These are phyloP conservation scores for Dasypogon diadema DNA, from an alignment of 2,888 invertebrate genomes.

Conservation along the genomic window DNA sequence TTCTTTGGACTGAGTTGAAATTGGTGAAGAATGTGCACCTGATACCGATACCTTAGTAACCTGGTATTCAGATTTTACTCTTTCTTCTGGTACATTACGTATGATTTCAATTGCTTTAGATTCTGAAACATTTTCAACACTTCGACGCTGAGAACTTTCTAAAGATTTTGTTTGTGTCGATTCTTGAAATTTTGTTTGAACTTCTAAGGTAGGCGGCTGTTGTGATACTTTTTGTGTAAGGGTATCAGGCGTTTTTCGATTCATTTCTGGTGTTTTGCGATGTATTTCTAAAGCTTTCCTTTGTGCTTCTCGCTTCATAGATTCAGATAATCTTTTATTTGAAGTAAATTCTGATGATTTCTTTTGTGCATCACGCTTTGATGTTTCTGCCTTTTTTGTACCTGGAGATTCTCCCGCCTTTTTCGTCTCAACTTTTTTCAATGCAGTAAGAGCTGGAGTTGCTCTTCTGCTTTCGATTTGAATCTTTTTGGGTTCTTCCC, in stretches of 20 bases:
- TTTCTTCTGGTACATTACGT: not conserved
- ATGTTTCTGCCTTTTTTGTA: not conserved
- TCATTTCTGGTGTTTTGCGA: not conserved
- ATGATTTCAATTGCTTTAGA: constrained; percentile 2
- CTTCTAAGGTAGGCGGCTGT: not conserved
- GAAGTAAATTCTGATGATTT: not conserved
- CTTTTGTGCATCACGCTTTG: constrained; percentile 20
- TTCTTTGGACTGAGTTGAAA: not conserved
- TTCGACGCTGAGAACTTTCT: not conserved
- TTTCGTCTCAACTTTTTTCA: not conserved
- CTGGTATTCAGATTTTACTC: not conserved
- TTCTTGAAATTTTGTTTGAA: not conserved
- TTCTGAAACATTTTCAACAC: not conserved
- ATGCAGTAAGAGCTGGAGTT: constrained; percentile 1
- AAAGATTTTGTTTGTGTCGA: constrained; percentile 14
- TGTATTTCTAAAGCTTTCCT: not conserved
- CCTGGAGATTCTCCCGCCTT: not conserved
- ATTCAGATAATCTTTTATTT: not conserved
- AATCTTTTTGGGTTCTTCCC: constrained; percentile 20
- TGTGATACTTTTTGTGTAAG: not conserved
- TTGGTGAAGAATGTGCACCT: not conserved
- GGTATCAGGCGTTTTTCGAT: not conserved
- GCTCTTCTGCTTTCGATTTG: constrained; percentile 27
- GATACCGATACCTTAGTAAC: not conserved
- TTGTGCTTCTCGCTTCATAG: constrained; percentile 13